Evolutionary conservation across 2,113 vertebrate genomes (phyloP), one percentile per base, ranked within the genome.

Genomic region (Campylomormyrus tamandua): DNA sequence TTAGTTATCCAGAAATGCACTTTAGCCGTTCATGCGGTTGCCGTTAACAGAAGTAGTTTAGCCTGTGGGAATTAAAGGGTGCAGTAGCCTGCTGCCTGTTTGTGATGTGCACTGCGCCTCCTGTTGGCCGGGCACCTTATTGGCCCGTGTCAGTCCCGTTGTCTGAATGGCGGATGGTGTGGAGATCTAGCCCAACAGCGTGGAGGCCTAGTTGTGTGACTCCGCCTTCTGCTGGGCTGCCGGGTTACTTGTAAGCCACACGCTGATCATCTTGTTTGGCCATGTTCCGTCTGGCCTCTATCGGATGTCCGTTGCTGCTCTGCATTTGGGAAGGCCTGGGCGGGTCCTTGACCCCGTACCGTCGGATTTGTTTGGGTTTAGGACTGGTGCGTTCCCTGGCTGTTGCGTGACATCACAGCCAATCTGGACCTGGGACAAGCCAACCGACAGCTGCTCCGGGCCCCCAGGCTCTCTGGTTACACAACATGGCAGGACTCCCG

Each of bases 351-450:
- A 80, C 35, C 7, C 74, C 15, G 19, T 17, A 42, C 31, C 10
- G 2, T 31, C 13, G 1, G 74, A 77, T 3, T 17, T 77, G 70
- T 17, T 77, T 35, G 1, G 15, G 70, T 39, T 39, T 77, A 35
- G 35, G 31, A 17, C 31, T 7, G 93, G 92, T 92, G 13, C 92
- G 94, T 93, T 94, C 90, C 94, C 94, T 17, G 31, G 95, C 90
- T 94, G 95, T 95, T 95, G 95, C 92, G 90, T 96, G 94, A 96
- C 93, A 93, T 95, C 96, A 95, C 94, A 92, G 91, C 91, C 94
- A 48, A 93, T 94, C 92, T 93, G 95, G 93, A 91, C 93, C 93
- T 93, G 91, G 91, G 92, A 93, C 91, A 93, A 93, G 95, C 92
- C 45, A 93, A 92, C 92, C 92, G 95, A 92, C 94, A 95, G 95